Evolutionary conservation across 2,113 vertebrate genomes (phyloP).

Genomic region (Proteles cristata): DNA sequence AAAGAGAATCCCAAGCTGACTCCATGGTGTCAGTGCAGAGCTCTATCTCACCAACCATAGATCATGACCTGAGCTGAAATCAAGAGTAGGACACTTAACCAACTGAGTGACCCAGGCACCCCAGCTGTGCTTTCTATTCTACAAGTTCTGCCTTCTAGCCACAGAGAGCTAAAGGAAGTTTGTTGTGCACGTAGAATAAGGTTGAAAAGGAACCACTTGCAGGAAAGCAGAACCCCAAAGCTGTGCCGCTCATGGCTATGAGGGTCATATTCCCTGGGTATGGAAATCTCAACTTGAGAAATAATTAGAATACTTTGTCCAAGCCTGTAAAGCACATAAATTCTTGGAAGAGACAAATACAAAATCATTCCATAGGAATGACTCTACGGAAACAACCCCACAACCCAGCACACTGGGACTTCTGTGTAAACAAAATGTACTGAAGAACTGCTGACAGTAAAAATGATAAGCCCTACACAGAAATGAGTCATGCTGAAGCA

Average conservation of each 20-base stretch:
- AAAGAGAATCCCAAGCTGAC: too few relatives aligned
- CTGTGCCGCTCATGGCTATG: too few relatives aligned
- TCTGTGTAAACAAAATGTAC: not conserved
- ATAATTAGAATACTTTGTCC: not conserved
- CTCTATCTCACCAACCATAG: too few relatives aligned
- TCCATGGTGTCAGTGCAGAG: too few relatives aligned
- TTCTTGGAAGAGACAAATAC: slow-evolving; percentile 18
- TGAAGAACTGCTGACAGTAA: not conserved
- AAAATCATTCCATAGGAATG: slow-evolving; percentile 36
- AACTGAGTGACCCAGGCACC: too few relatives aligned
- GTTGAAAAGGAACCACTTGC: not conserved
- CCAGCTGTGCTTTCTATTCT: not conserved
- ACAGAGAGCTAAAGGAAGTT: not conserved
- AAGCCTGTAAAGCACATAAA: not conserved
- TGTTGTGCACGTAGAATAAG: not conserved
- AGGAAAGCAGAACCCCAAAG: not conserved
- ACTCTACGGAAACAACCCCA: slow-evolving; percentile 16
- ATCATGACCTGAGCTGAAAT: too few relatives aligned
- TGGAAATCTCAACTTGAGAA: not conserved
- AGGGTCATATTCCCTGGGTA: not conserved
- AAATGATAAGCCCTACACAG: not conserved
- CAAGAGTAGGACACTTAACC: too few relatives aligned
- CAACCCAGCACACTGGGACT: not conserved
- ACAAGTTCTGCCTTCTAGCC: not conserved
- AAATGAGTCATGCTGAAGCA: not conserved